Evolutionary conservation across 2,888 invertebrate genomes (phyloP), one percentile per base, ranked within the genome.

Genomic region (Leptinotarsa rubiginosa): DNA sequence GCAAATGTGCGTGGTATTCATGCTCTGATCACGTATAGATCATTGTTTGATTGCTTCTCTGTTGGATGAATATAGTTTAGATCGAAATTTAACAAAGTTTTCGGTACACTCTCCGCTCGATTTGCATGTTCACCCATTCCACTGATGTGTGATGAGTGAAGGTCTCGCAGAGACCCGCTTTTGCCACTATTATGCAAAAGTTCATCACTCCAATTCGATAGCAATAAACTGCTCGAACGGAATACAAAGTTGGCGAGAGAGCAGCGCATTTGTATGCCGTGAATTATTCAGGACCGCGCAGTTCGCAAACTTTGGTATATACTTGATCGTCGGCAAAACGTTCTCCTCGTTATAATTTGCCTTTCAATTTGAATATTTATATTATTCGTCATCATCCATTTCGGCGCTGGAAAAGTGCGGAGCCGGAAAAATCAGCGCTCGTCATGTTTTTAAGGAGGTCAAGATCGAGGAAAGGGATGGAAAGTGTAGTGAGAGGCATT

Each of bases 151-250:
- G 20, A 59, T 22, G 56, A 56, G 41, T n/a, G 41, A 41, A 62
- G 62, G 41, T 62, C n/a, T 41, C 31, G 31, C 20, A 4, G 20
- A 22, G 18, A 52, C 52, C 52, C 12, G 56, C 62, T 62, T 41
- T 20, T 31, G 62, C 41, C 41, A 41, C 31, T 62, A 74, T 74
- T 74, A 74, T 70, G 70, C 65, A 62, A 70, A 66, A 70, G 73
- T 69, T 74, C 73, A 74, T 70, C 73, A 74, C 73, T 70, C 70
- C 66, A 66, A 70, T 74, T 74, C 73, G 73, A 74, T 74, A 74
- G 69, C 73, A 74, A 74, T 74, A 74, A 74, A 74, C 73, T 70
- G 56, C 52, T 65, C 62, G 62, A 62, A 62, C 62, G 62, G 62
- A 62, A 62, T 62, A 62, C 41, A 18, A 62, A 62, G 62, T 62